Conservation (phyloP, 2,113 vertebrate species). For the Phylloscopus trochilus region DNA sequence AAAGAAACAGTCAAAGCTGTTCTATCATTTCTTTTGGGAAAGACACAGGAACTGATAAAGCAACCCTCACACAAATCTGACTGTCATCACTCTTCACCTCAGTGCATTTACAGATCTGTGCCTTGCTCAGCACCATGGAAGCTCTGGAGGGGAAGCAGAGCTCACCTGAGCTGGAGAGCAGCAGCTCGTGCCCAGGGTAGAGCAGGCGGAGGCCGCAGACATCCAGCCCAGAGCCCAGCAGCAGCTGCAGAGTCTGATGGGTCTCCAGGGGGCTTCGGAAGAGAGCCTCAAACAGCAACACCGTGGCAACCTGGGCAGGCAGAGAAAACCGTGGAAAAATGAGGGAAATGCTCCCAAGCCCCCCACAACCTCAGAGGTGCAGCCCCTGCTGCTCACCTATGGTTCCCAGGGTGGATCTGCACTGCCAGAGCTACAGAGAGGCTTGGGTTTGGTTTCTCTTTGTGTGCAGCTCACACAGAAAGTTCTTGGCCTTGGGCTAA, state of each 20-base stretch:
- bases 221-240: slow-evolving; percentile 62
- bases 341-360: not conserved
- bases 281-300: slow-evolving; percentile 53
- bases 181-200: slow-evolving; percentile 45
- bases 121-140: not conserved
- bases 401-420: not conserved
- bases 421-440: not conserved
- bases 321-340: not conserved
- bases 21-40: not conserved
- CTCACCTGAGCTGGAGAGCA: slow-evolving; percentile 67
- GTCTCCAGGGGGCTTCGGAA: slow-evolving; percentile 55
- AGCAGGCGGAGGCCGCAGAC: slow-evolving; percentile 73
- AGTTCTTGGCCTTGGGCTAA: not conserved
- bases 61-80: not conserved
- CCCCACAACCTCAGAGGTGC: not conserved
- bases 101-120: not conserved
- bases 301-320: slow-evolving; percentile 68
- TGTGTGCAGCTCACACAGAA: not conserved
- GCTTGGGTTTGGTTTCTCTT: not conserved
- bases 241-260: slow-evolving; percentile 70
- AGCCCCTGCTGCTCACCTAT: not conserved
- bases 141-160: not conserved
- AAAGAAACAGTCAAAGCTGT: not conserved
- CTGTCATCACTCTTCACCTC: not conserved
- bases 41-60: not conserved